Conservation (phyloP, 2,797 vertebrate species). For the Erpetoichthys calabaricus region DNA sequence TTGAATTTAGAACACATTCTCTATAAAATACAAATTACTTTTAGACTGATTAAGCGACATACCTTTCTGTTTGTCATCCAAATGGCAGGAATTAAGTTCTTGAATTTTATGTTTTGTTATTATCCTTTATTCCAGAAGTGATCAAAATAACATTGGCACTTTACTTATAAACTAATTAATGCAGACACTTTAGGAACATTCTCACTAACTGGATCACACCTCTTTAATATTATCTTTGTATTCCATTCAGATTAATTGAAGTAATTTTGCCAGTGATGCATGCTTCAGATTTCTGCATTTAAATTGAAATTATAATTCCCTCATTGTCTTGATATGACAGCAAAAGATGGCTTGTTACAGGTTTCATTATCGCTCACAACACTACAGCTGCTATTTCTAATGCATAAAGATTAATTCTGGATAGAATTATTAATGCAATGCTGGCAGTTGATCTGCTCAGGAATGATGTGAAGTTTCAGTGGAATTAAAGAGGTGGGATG, state of each 20-base stretch:
- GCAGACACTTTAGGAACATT: conserved; percentile 39
- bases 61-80: no score
- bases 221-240: conserved; percentile 51
- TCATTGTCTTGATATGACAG: conserved; percentile 57
- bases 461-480: conserved; percentile 1
- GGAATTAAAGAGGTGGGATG: conserved; percentile 6
- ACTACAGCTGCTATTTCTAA: conserved; percentile 62
- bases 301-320: conserved; percentile 75
- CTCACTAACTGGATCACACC: conserved; percentile 40
- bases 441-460: conserved; percentile 30
- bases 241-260: conserved; percentile 67
- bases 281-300: conserved; percentile 66
- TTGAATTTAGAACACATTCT: no score
- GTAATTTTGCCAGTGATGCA: conserved; percentile 64
- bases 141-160: no score
- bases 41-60: no score
- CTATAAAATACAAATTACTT: no score
- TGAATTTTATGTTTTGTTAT: no score
- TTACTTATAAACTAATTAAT: conserved; percentile 14
- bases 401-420: conserved; percentile 51
- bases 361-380: conserved; percentile 66
- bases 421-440: conserved; percentile 49
- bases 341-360: conserved; percentile 61
- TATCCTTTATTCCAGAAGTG: no score
- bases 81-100: no score